Conservation (phyloP, 2,113 vertebrate species). For the Nipponia nippon region DNA sequence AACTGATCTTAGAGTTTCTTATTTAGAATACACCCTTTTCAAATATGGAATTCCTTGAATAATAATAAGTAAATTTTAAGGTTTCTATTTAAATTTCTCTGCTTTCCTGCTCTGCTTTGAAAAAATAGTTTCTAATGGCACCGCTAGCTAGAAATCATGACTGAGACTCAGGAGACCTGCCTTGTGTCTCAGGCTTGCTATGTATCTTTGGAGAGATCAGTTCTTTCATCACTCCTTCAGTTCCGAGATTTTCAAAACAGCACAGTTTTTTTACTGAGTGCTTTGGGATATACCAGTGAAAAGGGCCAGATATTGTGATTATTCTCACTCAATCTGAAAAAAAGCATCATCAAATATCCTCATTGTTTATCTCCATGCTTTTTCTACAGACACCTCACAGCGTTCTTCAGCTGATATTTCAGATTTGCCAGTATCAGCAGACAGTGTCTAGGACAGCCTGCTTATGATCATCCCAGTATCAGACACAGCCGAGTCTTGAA, state of each 20-base stretch:
- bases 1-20: background rate
- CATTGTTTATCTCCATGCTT: background rate
- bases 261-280: background rate
- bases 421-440: background rate
- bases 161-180: background rate
- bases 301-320: no score
- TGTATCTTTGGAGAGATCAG: background rate
- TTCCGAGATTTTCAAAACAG: background rate
- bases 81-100: background rate
- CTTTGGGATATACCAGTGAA: background rate
- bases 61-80: background rate
- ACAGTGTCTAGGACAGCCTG: background rate
- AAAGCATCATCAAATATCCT: background rate
- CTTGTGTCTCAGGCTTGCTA: background rate
- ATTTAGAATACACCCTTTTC: background rate
- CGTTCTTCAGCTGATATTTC: background rate
- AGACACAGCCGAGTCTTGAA: background rate
- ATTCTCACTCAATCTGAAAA: background rate
- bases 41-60: background rate
- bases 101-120: background rate
- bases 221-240: background rate
- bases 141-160: background rate
- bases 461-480: accelerated
- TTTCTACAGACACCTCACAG: background rate
- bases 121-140: background rate